phyloP scores from a whole-genome alignment of 2,797 vertebrate species.

The Phoeniculus purpureus region DNA sequence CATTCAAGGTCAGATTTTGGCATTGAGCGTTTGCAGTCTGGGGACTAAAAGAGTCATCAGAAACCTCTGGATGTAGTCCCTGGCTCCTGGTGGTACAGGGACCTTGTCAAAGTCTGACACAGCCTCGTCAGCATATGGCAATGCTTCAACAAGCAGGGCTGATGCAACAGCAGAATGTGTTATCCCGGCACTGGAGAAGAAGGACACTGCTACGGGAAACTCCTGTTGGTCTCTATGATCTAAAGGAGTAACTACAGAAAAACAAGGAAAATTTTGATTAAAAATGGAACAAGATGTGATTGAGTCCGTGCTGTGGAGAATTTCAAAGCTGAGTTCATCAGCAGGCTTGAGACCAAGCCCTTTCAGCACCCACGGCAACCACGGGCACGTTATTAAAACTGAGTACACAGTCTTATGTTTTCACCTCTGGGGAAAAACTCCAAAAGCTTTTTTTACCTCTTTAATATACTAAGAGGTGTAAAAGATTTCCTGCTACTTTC shows the following conservation, averaged over 20 bases:
- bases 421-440: not conserved
- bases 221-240: accelerated
- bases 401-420: not conserved
- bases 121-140: accelerated
- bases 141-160: not conserved
- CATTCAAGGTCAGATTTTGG: not conserved
- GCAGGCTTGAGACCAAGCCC: not conserved
- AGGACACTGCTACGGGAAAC: not conserved
- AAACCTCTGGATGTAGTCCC: not conserved
- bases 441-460: not conserved
- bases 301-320: not conserved
- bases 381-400: not conserved
- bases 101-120: not conserved
- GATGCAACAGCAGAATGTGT: not conserved
- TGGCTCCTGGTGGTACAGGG: not conserved
- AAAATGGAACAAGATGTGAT: not conserved
- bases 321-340: not conserved
- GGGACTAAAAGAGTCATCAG: not conserved
- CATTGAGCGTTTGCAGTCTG: not conserved
- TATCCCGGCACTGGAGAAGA: accelerated
- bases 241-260: not conserved
- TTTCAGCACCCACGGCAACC: not conserved
- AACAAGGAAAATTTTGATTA: not conserved
- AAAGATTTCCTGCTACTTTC: constrained; percentile 62
- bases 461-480: constrained; percentile 30